Percentiles rank a stretch among this genome's conserved stretches.
Conservation (phyloP, 2,113 vertebrate genomes). For the Suncus etruscus region DNA sequence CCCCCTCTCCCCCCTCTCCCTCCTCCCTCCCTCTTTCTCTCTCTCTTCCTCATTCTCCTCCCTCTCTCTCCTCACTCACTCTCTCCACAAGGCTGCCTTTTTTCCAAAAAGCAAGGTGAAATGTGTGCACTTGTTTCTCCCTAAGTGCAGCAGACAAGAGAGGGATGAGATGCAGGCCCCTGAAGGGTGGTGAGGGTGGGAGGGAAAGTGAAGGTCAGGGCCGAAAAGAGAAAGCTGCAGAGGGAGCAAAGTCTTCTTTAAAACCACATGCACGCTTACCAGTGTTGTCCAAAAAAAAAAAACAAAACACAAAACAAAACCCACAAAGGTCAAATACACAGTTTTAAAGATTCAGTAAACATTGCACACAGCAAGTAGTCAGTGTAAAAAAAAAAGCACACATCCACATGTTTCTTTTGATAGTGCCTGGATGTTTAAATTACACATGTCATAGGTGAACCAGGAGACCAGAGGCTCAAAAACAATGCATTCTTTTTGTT, state of each 20-base stretch:
- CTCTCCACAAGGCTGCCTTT: slow-evolving; percentile 65
- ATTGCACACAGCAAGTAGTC: slow-evolving; percentile 91
- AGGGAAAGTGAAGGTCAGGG: slow-evolving; percentile 74
- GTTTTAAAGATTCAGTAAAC: slow-evolving; percentile 89
- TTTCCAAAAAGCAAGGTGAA: slow-evolving; percentile 66
- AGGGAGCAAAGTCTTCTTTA: slow-evolving; percentile 78
- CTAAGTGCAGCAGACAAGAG: slow-evolving; percentile 63
- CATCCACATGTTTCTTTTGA: slow-evolving; percentile 81
- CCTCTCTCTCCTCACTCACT: background rate
- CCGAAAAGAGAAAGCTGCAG: slow-evolving; percentile 69
- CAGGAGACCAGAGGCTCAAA: slow-evolving; percentile 85
- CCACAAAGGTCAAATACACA: slow-evolving; percentile 83
- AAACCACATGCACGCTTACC: slow-evolving; percentile 85
- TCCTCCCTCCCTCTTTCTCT: too few relatives aligned
- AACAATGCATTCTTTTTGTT: slow-evolving; percentile 83
- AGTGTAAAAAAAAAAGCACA: slow-evolving; percentile 88
- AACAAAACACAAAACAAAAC: slow-evolving; percentile 51
- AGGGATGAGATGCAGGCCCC: slow-evolving; percentile 60
- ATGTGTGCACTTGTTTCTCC: slow-evolving; percentile 64
- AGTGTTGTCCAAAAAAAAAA: slow-evolving; percentile 78
- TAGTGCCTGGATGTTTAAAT: slow-evolving; percentile 84
- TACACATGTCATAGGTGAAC: slow-evolving; percentile 85
- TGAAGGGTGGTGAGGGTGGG: slow-evolving; percentile 39
- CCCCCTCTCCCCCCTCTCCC: too few relatives aligned
- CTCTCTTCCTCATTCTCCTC: too few relatives aligned